Evolutionary conservation across 1,140 invertebrate species (phyloP).

Genomic region (Leptinotarsa undecemlineata): DNA sequence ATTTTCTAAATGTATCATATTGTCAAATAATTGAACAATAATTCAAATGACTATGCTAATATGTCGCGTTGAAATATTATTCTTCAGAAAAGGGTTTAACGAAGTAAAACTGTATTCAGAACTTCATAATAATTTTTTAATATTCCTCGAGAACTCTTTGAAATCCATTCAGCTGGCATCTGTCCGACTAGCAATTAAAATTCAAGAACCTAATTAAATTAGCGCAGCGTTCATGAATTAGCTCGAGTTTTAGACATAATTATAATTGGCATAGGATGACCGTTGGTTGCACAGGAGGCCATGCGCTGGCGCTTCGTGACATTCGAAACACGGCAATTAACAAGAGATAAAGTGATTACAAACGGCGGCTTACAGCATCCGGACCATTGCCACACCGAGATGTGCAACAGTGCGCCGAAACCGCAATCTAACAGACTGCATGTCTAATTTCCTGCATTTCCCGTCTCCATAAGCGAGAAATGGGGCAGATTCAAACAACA

Average conservation of each 20-base stretch:
- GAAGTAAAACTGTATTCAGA: no score
- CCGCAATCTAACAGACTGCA: conserved; percentile 5
- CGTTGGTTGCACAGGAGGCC: neutral
- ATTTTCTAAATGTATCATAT: no score
- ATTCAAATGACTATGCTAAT: no score
- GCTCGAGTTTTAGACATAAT: neutral
- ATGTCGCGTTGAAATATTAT: no score
- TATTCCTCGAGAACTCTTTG: neutral
- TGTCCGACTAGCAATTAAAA: neutral
- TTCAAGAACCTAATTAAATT: neutral
- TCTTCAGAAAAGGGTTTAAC: no score
- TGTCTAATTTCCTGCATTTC: neutral
- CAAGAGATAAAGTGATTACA: conserved; percentile 6
- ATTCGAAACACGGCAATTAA: conserved; percentile 1
- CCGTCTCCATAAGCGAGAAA: neutral
- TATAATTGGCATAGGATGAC: conserved; percentile 8
- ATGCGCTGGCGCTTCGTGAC: neutral
- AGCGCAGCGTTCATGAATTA: neutral
- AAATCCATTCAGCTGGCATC: neutral
- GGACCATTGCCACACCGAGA: neutral
- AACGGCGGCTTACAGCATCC: neutral
- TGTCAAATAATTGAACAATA: no score
- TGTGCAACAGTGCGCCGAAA: conserved; percentile 7
- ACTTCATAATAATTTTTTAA: no score
- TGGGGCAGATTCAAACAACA: neutral